Evolutionary conservation across 1,140 invertebrate species (phyloP).

Genomic region (Tetranychus urticae): DNA sequence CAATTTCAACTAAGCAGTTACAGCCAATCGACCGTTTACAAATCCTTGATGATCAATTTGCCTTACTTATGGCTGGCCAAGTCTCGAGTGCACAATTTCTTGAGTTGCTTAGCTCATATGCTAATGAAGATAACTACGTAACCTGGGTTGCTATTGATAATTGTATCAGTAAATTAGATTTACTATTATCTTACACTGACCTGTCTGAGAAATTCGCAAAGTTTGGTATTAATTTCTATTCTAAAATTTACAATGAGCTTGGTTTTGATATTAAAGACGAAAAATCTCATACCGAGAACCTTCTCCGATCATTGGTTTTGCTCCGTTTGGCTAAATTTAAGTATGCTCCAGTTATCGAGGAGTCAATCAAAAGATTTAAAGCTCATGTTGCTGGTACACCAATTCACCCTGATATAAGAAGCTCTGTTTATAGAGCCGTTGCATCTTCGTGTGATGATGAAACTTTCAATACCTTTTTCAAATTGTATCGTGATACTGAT

Average conservation of each 20-base stretch:
- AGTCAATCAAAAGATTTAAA: conserved; percentile 43
- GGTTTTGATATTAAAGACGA: conserved; percentile 33
- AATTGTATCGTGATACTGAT: conserved; percentile 53
- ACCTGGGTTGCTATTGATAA: conserved; percentile 68
- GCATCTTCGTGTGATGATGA: conserved; percentile 39
- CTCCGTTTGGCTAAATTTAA: conserved; percentile 51
- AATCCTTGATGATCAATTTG: conserved; percentile 45
- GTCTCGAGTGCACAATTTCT: conserved; percentile 48
- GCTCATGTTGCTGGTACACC: conserved; percentile 24
- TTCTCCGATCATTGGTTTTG: conserved; percentile 59
- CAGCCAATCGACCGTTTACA: conserved; percentile 71
- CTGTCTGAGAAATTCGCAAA: conserved; percentile 38
- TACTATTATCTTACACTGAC: conserved; percentile 50
- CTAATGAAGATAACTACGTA: conserved; percentile 63
- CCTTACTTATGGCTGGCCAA: conserved; percentile 49
- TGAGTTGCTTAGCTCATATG: conserved; percentile 45
- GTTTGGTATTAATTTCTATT: conserved; percentile 42
- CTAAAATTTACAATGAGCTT: conserved; percentile 36
- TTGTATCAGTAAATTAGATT: conserved; percentile 39
- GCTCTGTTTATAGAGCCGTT: conserved; percentile 60
- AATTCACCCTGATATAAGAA: conserved; percentile 29
- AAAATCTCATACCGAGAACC: conserved; percentile 44
- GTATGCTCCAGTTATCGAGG: conserved; percentile 43
- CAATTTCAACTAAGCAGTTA: conserved; percentile 46
- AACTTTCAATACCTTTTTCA: conserved; percentile 30